A percentile compares a stretch with the other conserved stretches of the same genome.
Conservation (phyloP, 2,888 invertebrate genomes). For the Cetonia aurata region DNA sequence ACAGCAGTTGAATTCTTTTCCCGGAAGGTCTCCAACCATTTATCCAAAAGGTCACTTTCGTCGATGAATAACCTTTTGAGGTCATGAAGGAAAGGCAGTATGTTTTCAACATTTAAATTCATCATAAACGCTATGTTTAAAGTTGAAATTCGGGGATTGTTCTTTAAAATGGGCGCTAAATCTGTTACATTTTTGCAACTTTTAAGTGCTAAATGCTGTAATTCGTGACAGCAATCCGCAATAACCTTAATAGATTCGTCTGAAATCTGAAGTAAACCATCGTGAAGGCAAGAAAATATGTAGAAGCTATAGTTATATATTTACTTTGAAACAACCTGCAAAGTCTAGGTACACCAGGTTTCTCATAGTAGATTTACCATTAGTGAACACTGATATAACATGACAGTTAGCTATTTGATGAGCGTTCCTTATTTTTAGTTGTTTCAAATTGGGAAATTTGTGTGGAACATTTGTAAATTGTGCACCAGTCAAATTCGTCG, state of each 20-base stretch:
- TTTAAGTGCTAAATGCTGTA: slow-evolving; percentile 52
- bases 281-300: background rate
- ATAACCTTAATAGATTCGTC: slow-evolving; percentile 52
- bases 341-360: slow-evolving; percentile 54
- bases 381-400: slow-evolving; percentile 49
- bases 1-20: slow-evolving; percentile 23
- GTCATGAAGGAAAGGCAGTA: slow-evolving; percentile 40
- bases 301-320: background rate
- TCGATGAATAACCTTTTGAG: slow-evolving; percentile 50
- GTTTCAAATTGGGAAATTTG: slow-evolving; percentile 50
- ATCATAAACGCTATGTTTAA: slow-evolving; percentile 54
- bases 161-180: slow-evolving; percentile 49
- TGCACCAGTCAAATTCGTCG: slow-evolving; percentile 53
- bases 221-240: slow-evolving; percentile 50
- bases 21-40: slow-evolving; percentile 35
- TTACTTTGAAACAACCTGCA: slow-evolving; percentile 54
- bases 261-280: slow-evolving; percentile 47
- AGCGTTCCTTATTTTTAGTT: slow-evolving; percentile 54
- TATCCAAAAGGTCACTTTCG: slow-evolving; percentile 45
- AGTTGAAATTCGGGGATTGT: slow-evolving; percentile 48
- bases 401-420: slow-evolving; percentile 52
- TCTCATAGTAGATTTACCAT: slow-evolving; percentile 47
- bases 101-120: slow-evolving; percentile 44
- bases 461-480: slow-evolving; percentile 51
- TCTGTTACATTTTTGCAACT: slow-evolving; percentile 53